Conservation (phyloP, 2,888 invertebrate genomes). For the Andrena praecox region DNA sequence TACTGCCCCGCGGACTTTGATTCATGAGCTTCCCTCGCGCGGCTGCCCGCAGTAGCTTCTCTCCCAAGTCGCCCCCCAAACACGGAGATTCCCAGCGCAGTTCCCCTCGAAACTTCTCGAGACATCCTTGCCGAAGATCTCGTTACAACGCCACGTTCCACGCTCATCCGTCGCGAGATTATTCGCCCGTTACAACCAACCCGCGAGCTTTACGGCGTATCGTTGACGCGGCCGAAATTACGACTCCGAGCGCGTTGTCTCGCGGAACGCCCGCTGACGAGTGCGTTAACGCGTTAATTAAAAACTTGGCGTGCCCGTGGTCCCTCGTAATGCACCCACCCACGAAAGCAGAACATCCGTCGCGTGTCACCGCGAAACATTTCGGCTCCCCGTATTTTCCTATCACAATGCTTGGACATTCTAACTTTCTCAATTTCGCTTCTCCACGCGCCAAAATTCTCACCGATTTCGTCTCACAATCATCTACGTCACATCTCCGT, state of each 20-base stretch:
- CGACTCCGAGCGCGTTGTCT: constrained; percentile 29
- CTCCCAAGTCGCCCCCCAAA: too few species aligned
- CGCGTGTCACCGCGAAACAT: neutral
- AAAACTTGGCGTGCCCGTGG: constrained; percentile 29
- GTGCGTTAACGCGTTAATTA: constrained; percentile 52
- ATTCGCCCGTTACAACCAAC: constrained; percentile 36
- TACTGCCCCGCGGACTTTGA: neutral
- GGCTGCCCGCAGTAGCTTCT: too few species aligned
- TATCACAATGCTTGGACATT: too few species aligned
- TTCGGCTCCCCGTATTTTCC: too few species aligned
- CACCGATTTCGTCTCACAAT: neutral
- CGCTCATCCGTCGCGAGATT: constrained; percentile 20
- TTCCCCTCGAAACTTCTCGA: too few species aligned
- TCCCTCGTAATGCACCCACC: neutral
- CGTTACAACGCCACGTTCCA: constrained; percentile 9
- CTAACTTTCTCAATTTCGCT: neutral
- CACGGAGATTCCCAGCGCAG: too few species aligned
- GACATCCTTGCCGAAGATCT: too few species aligned
- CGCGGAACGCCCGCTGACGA: constrained; percentile 34
- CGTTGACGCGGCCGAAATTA: constrained; percentile 51
- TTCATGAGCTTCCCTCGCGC: neutral
- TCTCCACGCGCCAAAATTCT: neutral
- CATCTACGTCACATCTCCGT: neutral
- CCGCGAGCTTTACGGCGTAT: constrained; percentile 37
- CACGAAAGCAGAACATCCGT: neutral